Evolutionary conservation across 2,113 vertebrate genomes (phyloP), one percentile per base, ranked within the genome.

Genomic region (Ptychochromis oligacanthus): DNA sequence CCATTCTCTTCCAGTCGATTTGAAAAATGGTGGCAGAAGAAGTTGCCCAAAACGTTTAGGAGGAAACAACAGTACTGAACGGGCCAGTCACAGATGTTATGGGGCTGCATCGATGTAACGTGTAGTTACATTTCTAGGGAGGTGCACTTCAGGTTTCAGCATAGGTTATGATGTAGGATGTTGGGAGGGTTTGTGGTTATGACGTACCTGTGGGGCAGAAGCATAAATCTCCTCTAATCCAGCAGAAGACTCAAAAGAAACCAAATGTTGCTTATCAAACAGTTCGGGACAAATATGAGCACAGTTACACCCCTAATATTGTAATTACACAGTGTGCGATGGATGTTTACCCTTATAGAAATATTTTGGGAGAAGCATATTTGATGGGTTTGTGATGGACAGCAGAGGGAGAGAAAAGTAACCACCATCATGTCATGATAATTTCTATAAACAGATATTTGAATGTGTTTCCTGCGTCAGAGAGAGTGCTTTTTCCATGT

Each of bases 41-140:
- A 24, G 38, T 43, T 12, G 4, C 62, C 22, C 24, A 7, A 65
- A 65, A 43, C 5, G 36, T 43, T 62, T 36, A 62, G 5, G 18
- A 31, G 31, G 18, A 11, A 4, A n/a, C 17, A 5, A 5, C 17
- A 1, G 34, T 20, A 10, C 60, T 38, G 6, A 38, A 62, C 60
- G n/a, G 3, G 0, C 0, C 31, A 62, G 36, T n/a, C 60, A 62
- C 31, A 38, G 31, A 62, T 38, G 18, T 31, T 36, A 31, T 18
- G 0, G 60, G 36, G 31, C 18, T 62, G 60, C 60, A 7, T 5
- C 36, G 18, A 61, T 13, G 7, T 7, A 36, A 36, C 5, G 36
- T 10, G 5, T 13, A 64, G 36, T 36, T 36, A 36, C 0, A 40
- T 64, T 40, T 64, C 34, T 24, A 15, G 20, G 36, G 0, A 1